Conservation (phyloP, 2,888 invertebrate species). For the Conchocele bisecta region DNA sequence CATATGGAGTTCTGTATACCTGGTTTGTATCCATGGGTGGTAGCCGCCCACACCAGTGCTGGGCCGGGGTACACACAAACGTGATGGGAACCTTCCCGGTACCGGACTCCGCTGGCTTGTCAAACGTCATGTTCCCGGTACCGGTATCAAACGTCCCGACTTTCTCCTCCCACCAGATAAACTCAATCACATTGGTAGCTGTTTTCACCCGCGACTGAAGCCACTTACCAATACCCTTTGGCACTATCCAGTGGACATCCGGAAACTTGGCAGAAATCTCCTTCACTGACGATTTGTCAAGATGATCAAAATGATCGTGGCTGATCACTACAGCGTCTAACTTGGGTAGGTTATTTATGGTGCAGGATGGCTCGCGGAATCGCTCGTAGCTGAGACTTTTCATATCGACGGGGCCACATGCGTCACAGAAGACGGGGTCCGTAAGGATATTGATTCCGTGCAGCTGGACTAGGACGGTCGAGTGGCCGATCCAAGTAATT, state of each 20-base stretch:
- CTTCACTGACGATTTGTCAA: conserved; percentile 79
- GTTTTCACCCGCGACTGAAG: conserved; percentile 74
- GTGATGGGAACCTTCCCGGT: conserved; percentile 7
- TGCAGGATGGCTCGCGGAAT: conserved; percentile 76
- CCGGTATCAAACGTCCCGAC: too few relatives aligned
- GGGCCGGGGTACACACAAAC: conserved; percentile 83
- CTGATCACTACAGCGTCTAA: conserved; percentile 84
- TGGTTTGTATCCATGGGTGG: too few relatives aligned
- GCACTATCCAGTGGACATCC: conserved; percentile 48
- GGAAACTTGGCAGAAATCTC: conserved; percentile 63
- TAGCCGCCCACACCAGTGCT: conserved; percentile 85
- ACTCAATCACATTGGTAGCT: conserved; percentile 43
- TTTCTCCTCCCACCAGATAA: conserved; percentile 50
- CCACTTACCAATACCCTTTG: conserved; percentile 80
- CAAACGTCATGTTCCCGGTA: too few relatives aligned
- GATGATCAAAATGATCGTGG: conserved; percentile 84
- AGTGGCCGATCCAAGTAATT: conserved; percentile 84
- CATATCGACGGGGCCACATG: conserved; percentile 79
- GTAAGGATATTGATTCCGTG: conserved; percentile 83
- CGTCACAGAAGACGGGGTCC: conserved; percentile 83
- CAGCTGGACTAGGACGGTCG: conserved; percentile 83
- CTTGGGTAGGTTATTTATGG: conserved; percentile 81
- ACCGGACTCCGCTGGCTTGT: too few relatives aligned
- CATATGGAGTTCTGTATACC: too few relatives aligned
- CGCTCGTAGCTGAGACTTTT: conserved; percentile 81